Conservation (phyloP, 2,113 vertebrate species). For the Platichthys stellatus region DNA sequence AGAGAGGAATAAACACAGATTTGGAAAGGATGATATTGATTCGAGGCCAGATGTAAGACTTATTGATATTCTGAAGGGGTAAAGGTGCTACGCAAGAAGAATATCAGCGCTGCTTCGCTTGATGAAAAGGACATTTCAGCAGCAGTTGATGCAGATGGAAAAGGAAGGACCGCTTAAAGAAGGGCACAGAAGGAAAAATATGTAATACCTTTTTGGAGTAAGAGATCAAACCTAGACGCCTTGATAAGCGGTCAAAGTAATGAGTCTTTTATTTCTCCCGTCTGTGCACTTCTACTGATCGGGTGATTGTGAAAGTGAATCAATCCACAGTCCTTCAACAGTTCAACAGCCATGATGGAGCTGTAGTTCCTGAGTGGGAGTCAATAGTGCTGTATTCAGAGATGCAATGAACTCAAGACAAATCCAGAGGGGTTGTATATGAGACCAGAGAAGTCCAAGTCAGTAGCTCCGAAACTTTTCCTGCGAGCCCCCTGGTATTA, state of each 20-base stretch:
- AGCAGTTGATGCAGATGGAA: conserved; percentile 26
- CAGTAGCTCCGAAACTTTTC: too few species aligned
- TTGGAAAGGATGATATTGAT: conserved; percentile 62
- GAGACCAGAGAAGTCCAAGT: too few species aligned
- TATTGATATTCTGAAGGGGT: conserved; percentile 60
- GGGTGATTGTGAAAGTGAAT: not conserved
- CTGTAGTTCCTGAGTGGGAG: not conserved
- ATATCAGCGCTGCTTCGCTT: conserved; percentile 26
- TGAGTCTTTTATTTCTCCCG: not conserved
- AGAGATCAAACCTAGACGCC: not conserved
- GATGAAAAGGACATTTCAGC: conserved; percentile 32
- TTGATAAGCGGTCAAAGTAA: not conserved
- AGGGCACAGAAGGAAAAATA: not conserved
- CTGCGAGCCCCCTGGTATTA: too few species aligned
- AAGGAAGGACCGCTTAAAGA: not conserved
- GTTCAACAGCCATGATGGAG: not conserved
- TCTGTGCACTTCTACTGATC: not conserved
- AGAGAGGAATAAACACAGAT: conserved; percentile 60
- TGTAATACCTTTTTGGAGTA: not conserved
- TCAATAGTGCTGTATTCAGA: not conserved
- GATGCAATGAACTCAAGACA: too few species aligned
- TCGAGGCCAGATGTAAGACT: conserved; percentile 39
- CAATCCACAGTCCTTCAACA: not conserved
- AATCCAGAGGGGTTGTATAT: too few species aligned
- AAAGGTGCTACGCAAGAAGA: conserved; percentile 28